Conservation (phyloP, 2,888 invertebrate species). For the Xestia ashworthii region DNA sequence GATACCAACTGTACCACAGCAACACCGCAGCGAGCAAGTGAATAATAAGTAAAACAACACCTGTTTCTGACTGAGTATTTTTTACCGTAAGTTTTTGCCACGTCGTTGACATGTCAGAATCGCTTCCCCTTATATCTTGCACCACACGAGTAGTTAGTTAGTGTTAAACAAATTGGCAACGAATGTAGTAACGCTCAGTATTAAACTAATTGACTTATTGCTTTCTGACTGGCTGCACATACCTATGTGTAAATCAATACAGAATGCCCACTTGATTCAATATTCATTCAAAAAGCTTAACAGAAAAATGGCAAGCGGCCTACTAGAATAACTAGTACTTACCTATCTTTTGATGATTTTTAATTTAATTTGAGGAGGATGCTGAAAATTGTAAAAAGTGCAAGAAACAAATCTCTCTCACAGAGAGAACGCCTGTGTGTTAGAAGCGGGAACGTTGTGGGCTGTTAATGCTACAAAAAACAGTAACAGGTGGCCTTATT, state of each 20-base stretch:
- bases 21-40: not conserved
- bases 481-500: too few species aligned
- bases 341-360: not conserved
- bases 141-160: conserved; percentile 59
- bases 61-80: not conserved
- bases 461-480: too few species aligned
- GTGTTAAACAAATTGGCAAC: conserved; percentile 71
- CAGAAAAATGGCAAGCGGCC: not conserved
- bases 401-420: not conserved
- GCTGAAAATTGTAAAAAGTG: not conserved
- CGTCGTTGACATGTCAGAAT: not conserved
- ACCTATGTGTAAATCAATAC: conserved; percentile 3
- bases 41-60: not conserved
- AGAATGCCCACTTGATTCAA: conserved; percentile 42
- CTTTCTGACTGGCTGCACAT: conserved; percentile 46
- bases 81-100: not conserved
- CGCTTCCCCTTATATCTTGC: conserved; percentile 44
- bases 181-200: conserved; percentile 68
- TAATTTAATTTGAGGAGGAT: not conserved
- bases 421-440: not conserved
- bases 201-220: conserved; percentile 79
- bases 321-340: not conserved
- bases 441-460: too few species aligned
- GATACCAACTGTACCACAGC: not conserved
- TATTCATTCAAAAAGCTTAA: not conserved